Conservation (phyloP, 2,113 vertebrate species). For the Hassar affinis region DNA sequence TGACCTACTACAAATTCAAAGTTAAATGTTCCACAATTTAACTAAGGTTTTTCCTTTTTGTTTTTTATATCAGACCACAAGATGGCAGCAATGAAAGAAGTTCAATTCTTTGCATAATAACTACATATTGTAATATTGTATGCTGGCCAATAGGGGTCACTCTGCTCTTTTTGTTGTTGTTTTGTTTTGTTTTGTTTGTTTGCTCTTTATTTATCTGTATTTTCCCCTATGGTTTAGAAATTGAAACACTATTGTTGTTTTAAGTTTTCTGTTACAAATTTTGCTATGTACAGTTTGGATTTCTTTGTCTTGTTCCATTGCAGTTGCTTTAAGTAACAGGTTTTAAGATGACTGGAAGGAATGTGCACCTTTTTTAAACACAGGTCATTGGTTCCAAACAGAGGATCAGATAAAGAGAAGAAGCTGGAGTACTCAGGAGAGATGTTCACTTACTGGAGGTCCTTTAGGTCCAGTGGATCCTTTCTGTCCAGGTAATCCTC, state of each 20-base stretch:
- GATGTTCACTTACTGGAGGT: slow-evolving; percentile 52
- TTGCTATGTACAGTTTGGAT: background rate
- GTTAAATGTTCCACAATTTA: background rate
- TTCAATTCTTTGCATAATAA: background rate
- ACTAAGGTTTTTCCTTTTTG: background rate
- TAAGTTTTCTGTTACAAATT: background rate
- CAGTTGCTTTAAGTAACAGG: background rate
- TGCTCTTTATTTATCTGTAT: background rate
- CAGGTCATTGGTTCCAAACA: slow-evolving; percentile 14
- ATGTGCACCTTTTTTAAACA: background rate
- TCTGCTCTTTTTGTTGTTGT: background rate
- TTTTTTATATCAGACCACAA: slow-evolving; percentile 11
- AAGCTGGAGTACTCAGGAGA: background rate
- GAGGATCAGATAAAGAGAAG: slow-evolving; percentile 5
- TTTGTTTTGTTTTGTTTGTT: too few species aligned
- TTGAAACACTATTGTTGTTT: background rate
- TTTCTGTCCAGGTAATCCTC: slow-evolving; percentile 54
- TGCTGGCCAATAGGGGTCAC: slow-evolving; percentile 31
- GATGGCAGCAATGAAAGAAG: slow-evolving; percentile 36
- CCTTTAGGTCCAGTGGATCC: slow-evolving; percentile 55
- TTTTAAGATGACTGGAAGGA: background rate
- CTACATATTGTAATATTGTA: slow-evolving; percentile 10
- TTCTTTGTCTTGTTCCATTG: background rate
- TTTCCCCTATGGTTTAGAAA: background rate
- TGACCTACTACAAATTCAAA: background rate